Percentiles rank a stretch among this genome's conserved stretches.
phyloP scores from a whole-genome alignment of 2,113 vertebrate species.

The Tupaia tana region DNA sequence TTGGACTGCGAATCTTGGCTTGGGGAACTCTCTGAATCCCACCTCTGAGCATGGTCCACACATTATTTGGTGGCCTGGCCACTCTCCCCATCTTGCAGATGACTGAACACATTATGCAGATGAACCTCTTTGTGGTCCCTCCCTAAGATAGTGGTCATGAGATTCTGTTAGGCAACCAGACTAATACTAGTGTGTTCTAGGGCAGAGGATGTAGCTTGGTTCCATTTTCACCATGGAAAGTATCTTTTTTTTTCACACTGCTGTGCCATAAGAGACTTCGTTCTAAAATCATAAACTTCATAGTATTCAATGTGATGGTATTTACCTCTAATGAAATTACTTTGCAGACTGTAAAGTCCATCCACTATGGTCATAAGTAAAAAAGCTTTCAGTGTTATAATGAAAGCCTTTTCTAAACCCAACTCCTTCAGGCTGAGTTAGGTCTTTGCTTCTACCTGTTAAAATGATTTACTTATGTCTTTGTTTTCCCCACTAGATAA shows the following conservation, averaged over 20 bases:
- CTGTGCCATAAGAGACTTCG: neutral
- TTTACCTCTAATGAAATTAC: neutral
- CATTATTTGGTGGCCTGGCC: neutral
- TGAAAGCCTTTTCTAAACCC: neutral
- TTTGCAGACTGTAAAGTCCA: slow-evolving; percentile 21
- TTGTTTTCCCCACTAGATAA: neutral
- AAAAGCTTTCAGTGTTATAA: neutral
- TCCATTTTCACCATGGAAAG: neutral
- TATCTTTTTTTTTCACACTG: neutral
- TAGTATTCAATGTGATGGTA: neutral
- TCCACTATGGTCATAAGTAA: neutral
- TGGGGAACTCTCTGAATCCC: neutral
- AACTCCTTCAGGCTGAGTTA: neutral
- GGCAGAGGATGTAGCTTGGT: neutral
- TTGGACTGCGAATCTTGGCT: neutral
- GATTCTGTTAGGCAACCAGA: neutral
- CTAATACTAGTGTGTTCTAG: neutral
- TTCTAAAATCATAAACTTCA: neutral
- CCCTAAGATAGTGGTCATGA: neutral
- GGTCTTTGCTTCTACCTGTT: slow-evolving; percentile 44
- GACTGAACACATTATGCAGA: neutral
- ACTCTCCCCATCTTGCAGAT: neutral
- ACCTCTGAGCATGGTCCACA: neutral
- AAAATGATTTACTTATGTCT: neutral
- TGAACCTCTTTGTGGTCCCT: neutral